phyloP scores from a whole-genome alignment of 2,888 invertebrate genomes.

The Carabus problematicus region DNA sequence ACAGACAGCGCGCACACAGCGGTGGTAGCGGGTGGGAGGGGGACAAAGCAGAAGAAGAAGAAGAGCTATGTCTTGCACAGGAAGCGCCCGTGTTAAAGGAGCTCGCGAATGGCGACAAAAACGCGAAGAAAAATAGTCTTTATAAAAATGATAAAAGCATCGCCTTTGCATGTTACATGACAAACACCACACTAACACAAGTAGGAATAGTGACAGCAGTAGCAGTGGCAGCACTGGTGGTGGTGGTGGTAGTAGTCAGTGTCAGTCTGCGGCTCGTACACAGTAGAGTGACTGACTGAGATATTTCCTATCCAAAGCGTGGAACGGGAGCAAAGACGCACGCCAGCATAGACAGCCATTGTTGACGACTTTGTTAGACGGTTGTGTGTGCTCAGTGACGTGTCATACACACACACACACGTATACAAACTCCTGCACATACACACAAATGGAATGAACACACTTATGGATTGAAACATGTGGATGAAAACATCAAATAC shows the following conservation, averaged over 20 bases:
- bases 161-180: slow-evolving; percentile 61
- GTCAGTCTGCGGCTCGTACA: background rate
- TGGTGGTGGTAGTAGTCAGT: no score
- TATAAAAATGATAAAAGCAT: slow-evolving; percentile 61
- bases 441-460: background rate
- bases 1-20: slow-evolving; percentile 47
- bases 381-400: slow-evolving; percentile 49
- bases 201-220: no score
- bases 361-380: slow-evolving; percentile 59
- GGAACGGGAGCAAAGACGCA: background rate
- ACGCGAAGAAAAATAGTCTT: slow-evolving; percentile 60
- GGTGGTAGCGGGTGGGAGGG: slow-evolving; percentile 53
- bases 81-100: slow-evolving; percentile 41
- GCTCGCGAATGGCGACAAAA: slow-evolving; percentile 50
- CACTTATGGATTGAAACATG: background rate
- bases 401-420: slow-evolving; percentile 38
- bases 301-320: slow-evolving; percentile 54
- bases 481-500: background rate
- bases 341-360: slow-evolving; percentile 53
- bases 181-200: slow-evolving; percentile 52
- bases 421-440: background rate
- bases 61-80: slow-evolving; percentile 39
- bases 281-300: slow-evolving; percentile 58
- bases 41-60: slow-evolving; percentile 47
- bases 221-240: no score